A percentile compares a stretch with the other conserved stretches of the same genome.
Evolutionary conservation across 2,888 invertebrate species (phyloP).

Genomic region (Drosophila helvetica): DNA sequence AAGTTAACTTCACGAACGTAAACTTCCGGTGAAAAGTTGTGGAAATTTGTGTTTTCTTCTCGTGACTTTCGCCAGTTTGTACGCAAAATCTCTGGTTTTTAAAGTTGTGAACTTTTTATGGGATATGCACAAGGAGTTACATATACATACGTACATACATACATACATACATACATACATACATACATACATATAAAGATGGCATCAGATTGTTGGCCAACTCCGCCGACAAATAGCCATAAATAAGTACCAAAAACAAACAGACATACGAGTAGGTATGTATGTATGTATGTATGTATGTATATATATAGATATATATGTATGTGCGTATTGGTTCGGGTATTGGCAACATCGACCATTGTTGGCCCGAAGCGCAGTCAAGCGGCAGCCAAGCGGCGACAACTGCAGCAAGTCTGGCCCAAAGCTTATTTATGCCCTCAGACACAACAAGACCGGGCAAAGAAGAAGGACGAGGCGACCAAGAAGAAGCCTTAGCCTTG

Average conservation of each 20-base stretch:
- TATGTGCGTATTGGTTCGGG: slow-evolving; percentile 25
- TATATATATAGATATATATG: background rate
- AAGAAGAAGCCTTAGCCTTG: slow-evolving; percentile 2
- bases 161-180: too few species aligned
- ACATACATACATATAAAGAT: slow-evolving; percentile 36
- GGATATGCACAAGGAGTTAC: slow-evolving; percentile 11
- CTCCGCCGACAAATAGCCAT: slow-evolving; percentile 69
- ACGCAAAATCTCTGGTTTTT: slow-evolving; percentile 36
- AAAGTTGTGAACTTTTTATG: slow-evolving; percentile 33
- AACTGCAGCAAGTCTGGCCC: slow-evolving; percentile 63
- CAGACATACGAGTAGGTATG: background rate
- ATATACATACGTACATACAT: too few species aligned
- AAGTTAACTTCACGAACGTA: slow-evolving; percentile 24
- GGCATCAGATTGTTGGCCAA: slow-evolving; percentile 55
- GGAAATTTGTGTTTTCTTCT: slow-evolving; percentile 31
- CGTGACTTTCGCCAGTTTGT: slow-evolving; percentile 1
- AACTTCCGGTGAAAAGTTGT: slow-evolving; percentile 18
- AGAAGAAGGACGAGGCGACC: background rate
- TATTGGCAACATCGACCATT: slow-evolving; percentile 55
- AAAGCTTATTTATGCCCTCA: slow-evolving; percentile 67
- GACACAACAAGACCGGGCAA: slow-evolving; percentile 40
- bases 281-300: background rate
- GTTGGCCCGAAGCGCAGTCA: slow-evolving; percentile 62
- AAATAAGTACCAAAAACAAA: slow-evolving; percentile 55
- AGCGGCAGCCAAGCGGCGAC: slow-evolving; percentile 60